Evolutionary conservation across 2,797 vertebrate species (phyloP).

Genomic region (Knipowitschia caucasica): DNA sequence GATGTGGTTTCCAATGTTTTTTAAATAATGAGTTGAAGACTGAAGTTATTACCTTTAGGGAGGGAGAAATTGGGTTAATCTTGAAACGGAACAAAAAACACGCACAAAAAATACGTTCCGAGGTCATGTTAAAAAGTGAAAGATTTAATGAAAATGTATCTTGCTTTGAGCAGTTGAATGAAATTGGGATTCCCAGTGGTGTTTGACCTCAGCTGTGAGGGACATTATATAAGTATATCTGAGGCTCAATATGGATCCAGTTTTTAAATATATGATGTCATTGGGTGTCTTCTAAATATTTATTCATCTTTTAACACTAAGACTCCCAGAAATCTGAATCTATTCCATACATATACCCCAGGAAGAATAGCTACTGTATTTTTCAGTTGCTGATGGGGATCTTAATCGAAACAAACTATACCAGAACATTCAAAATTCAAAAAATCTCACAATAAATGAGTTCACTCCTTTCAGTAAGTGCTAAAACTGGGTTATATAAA

Average conservation of each 20-base stretch:
- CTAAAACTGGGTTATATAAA: too few species aligned
- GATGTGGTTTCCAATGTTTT: conserved; percentile 14
- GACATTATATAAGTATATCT: background rate
- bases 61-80: conserved; percentile 5
- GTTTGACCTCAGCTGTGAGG: background rate
- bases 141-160: background rate
- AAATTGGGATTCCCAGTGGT: background rate
- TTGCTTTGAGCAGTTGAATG: background rate
- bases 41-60: conserved; percentile 9
- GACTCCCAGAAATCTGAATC: too few species aligned
- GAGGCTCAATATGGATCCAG: background rate
- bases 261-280: background rate
- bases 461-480: too few species aligned
- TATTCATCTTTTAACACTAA: too few species aligned
- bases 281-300: background rate
- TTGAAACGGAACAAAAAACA: background rate
- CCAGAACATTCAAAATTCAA: too few species aligned
- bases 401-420: too few species aligned
- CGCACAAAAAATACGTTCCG: background rate
- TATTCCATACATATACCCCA: too few species aligned
- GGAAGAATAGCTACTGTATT: too few species aligned
- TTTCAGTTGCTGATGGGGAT: too few species aligned
- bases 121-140: background rate
- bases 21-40: background rate
- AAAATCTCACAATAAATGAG: too few species aligned